Base-by-base conservation (phyloP, 2,888 invertebrate genomes). In the Podabrus alpinus region DNA sequence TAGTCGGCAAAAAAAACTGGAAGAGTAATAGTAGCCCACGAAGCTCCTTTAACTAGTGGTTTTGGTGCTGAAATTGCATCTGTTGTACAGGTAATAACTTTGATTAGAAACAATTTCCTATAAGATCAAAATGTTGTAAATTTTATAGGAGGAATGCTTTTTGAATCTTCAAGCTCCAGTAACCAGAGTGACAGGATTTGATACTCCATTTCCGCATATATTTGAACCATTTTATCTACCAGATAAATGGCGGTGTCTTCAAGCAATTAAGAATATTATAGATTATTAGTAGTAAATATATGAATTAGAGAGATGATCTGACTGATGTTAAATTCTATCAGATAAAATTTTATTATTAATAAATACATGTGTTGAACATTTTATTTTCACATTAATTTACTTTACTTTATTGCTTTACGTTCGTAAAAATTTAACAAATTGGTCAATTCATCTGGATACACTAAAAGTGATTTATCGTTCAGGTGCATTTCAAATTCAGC, bases 181-280 rank as follows among this genome's bases (percentile, higher is more conserved):
- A 13, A 88, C 91, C 64, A 91, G 99, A 79, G 96, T 97, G 67
- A 92, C 97, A 19, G 98, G 99, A 11, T 97, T 97, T 92, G 99
- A 99, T 89, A 95, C 97, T 2, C 99, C 99, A 11, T 99, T 99
- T 89, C 97, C 99, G 5, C 97, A 97, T 88, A 92, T 97, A 67
- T 98, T 94, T 88, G 99, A 99, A 87, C 95, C 96, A 0, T 96
- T 99, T 88, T 99, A 99, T 88, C 87, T 99, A 80, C 99, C 99
- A 0, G 95, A 95, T 87, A 96, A 95, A 86, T 96, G 96, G 94
- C 90, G 98, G 69, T 97, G 97, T 85, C 90, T 95, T 76, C 93
- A 95, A 73, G 95, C 94, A 0, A 89, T 99, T 62, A 91, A 92
- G 78, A 92, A 93, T 73, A 87, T 95, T 0, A 84, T 97, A 1